Base-by-base conservation (phyloP, 2,888 invertebrate species). In the Dasysyrphus tricinctus region DNA sequence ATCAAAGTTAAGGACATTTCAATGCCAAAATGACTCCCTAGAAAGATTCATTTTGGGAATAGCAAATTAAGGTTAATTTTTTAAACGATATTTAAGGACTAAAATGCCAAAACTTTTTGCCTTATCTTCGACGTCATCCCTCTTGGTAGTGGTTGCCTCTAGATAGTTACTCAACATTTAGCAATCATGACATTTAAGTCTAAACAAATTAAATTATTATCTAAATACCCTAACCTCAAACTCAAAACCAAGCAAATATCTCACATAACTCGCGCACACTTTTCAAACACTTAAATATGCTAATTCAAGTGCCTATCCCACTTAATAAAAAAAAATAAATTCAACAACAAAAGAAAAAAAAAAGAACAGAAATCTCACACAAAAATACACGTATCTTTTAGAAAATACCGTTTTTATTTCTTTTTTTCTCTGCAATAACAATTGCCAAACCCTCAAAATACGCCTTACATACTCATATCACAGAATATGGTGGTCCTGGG, bases 361-460 rank as follows among this genome's bases (percentile, higher is more conserved):
- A n/a, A n/a, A n/a, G n/a, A n/a, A n/a, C 47, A 16, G 9, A 49
- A 9, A 39, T 54, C 24, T 29, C 54, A 61, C 2, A 32, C 2
- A 32, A 32, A 32, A 32, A 32, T 2, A 37, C 9, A 19, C 11
- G 11, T 16, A 63, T 63, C 61, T 63, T 32, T 63, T 54, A 14
- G 44, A 29, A 51, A 19, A 59, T 14, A 70, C 29, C 29, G 54
- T 12, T 19, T 39, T 19, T 24, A 7, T 19, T 37, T 56, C 11
- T 56, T 29, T 56, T 32, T 79, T 72, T 67, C n/a, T 59, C 42
- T 34, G 51, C 51, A 76, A 70, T 80, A 72, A 81, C 81, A 76
- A 81, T 81, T 51, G 77, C 77, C 81, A 72, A 81, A 51, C 81
- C 81, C 76, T 81, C 76, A 57, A 77, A 56, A 70, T 65, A 79